Evolutionary conservation across 1,140 invertebrate genomes (phyloP).

Genomic region (Cryptotermes secundus): DNA sequence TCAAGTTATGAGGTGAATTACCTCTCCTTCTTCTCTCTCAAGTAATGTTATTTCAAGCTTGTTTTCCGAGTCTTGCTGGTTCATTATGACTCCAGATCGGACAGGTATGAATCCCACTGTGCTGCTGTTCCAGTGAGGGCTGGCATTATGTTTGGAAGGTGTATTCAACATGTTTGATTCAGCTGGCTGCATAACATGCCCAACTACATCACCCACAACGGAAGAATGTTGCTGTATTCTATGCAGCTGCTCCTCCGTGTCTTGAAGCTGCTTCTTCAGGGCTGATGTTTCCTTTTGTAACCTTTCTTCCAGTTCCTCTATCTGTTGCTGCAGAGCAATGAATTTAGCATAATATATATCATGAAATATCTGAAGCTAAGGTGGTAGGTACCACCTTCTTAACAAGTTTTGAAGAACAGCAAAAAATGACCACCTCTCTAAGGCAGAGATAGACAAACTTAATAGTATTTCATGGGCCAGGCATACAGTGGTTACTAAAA

Average conservation of each 20-base stretch:
- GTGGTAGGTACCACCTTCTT: too few relatives aligned
- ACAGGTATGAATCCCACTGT: slow-evolving; percentile 19
- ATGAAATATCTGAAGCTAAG: too few relatives aligned
- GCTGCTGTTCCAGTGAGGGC: slow-evolving; percentile 1
- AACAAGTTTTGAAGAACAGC: too few relatives aligned
- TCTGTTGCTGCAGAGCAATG: slow-evolving; percentile 37
- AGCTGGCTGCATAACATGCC: neutral
- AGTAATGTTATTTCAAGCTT: slow-evolving; percentile 35
- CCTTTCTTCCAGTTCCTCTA: slow-evolving; percentile 36
- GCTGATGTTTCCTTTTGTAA: slow-evolving; percentile 25
- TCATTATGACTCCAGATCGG: neutral
- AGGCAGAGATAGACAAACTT: too few relatives aligned
- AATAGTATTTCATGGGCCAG: too few relatives aligned
- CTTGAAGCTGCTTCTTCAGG: slow-evolving; percentile 25
- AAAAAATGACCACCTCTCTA: too few relatives aligned
- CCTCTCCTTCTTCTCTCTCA: slow-evolving; percentile 43
- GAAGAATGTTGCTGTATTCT: neutral
- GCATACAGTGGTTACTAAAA: too few relatives aligned
- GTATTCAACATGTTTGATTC: neutral
- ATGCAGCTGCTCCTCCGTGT: slow-evolving; percentile 8
- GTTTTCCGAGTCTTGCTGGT: neutral
- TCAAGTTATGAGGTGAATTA: slow-evolving; percentile 17
- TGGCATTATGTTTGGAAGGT: neutral
- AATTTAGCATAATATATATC: too few relatives aligned
- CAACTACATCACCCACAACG: neutral